A percentile compares a stretch with the other conserved stretches of the same genome.
These are phyloP conservation scores for Indri indri DNA, from an alignment of 2,113 vertebrate genomes.

Conservation along the genomic window DNA sequence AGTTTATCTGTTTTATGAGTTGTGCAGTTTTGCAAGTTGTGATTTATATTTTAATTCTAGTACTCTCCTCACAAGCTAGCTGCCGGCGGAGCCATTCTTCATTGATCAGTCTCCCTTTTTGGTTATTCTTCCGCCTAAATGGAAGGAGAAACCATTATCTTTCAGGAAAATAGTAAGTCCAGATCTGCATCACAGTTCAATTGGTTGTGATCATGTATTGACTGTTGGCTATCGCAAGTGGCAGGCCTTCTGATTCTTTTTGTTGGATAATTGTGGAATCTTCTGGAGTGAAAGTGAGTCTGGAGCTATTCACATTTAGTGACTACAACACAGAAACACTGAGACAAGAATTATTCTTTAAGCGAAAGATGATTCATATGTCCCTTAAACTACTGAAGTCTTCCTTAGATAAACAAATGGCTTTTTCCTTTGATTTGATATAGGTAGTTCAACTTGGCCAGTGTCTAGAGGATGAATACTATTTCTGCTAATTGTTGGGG, in stretches of 20 bases:
- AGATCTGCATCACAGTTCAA: not conserved
- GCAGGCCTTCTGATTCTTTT: not conserved
- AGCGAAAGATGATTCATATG: not conserved
- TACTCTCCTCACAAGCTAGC: not conserved
- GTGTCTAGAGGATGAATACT: not conserved
- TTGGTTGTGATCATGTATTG: not conserved
- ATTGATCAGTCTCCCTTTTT: not conserved
- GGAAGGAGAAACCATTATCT: not conserved
- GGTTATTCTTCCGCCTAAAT: not conserved
- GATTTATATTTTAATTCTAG: not conserved
- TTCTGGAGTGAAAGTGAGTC: not conserved
- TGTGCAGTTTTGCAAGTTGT: not conserved
- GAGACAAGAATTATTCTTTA: not conserved
- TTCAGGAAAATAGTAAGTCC: not conserved
- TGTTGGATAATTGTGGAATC: not conserved
- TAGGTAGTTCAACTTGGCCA: not conserved
- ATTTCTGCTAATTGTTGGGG: not conserved
- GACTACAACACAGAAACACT: not conserved
- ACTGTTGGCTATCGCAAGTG: not conserved
- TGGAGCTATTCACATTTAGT: not conserved
- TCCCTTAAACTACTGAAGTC: not conserved
- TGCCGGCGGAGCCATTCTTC: not conserved
- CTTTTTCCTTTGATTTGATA: not conserved
- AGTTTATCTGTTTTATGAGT: not conserved
- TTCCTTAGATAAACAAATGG: not conserved